phyloP scores from a whole-genome alignment of 2,797 vertebrate species.

The Sebastes elongatus region DNA sequence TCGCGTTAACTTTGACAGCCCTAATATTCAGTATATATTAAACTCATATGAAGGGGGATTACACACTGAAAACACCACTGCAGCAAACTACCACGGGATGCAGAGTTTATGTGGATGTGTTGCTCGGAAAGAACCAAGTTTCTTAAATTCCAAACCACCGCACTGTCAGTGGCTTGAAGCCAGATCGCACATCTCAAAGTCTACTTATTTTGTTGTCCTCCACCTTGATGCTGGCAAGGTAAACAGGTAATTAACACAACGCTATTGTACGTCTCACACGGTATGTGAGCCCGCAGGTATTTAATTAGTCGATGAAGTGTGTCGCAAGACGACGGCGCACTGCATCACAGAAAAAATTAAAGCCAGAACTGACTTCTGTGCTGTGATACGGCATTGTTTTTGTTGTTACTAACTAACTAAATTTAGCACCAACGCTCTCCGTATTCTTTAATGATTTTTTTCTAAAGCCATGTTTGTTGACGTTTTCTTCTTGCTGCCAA shows the following conservation, averaged over 20 bases:
- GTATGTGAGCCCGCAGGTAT: not conserved
- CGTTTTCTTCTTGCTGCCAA: not conserved
- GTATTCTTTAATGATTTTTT: not conserved
- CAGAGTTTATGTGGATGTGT: not conserved
- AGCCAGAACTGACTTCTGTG: not conserved
- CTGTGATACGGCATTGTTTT: rapidly evolving
- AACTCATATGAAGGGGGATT: not conserved
- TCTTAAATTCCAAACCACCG: not conserved
- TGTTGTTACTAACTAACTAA: not conserved
- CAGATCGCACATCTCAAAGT: not conserved
- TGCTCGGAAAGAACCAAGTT: not conserved
- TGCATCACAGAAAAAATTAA: rapidly evolving
- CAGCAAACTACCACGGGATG: not conserved
- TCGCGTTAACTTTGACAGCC: no score
- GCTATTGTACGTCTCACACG: not conserved
- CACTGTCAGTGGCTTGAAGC: not conserved
- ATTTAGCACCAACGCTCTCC: not conserved
- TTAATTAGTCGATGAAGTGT: not conserved
- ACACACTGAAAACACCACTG: not conserved
- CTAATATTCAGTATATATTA: not conserved
- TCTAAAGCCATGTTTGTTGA: not conserved
- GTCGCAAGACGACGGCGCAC: not conserved
- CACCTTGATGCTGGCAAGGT: not conserved
- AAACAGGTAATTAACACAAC: not conserved
- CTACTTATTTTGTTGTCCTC: not conserved